Conservation (phyloP, 2,113 vertebrate genomes). For the Catharus minimus region DNA sequence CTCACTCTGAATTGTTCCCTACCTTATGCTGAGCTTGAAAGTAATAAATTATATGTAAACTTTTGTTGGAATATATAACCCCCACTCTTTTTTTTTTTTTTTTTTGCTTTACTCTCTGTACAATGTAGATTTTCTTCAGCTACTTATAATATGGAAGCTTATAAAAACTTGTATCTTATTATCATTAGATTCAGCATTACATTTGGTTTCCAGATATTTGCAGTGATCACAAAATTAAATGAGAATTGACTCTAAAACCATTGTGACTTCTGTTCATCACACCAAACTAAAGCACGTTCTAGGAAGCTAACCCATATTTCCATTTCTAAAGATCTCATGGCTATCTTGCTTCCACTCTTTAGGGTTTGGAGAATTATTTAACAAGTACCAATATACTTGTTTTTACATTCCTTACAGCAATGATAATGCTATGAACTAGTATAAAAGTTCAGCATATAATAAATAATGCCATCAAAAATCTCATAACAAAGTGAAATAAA, state of each 20-base stretch:
- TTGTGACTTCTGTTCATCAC: neutral
- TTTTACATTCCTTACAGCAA: neutral
- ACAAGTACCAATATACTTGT: neutral
- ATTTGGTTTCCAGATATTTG: neutral
- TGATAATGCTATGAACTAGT: neutral
- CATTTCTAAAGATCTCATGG: neutral
- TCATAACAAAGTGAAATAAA: neutral
- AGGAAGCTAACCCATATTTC: neutral
- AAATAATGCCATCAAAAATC: neutral
- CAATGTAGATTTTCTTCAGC: neutral
- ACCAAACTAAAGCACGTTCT: neutral
- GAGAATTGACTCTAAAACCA: neutral
- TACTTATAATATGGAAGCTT: neutral
- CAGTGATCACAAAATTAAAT: neutral
- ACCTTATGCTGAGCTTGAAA: neutral
- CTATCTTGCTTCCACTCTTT: neutral
- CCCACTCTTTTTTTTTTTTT: neutral
- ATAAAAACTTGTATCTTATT: neutral
- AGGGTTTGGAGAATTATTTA: neutral
- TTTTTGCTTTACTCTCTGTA: fast-evolving
- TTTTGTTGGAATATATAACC: neutral
- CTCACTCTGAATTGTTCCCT: neutral
- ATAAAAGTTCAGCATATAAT: neutral
- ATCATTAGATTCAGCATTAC: neutral
- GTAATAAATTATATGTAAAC: neutral